Percentiles rank a stretch among this genome's conserved stretches.
phyloP scores from a whole-genome alignment of 2,888 invertebrate genomes.

The Iselma pallidipennis region DNA sequence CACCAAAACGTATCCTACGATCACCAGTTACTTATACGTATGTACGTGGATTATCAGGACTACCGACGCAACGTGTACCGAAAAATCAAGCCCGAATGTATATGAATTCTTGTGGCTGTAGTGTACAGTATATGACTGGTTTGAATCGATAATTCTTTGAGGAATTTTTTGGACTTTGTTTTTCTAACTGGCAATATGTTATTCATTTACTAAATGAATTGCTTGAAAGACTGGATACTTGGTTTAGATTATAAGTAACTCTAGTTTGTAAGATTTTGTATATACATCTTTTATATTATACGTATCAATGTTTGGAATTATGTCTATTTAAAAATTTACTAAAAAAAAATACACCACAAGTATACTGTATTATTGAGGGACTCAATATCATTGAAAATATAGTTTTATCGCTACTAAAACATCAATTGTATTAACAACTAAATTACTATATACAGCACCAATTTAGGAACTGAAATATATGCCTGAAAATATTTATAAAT shows the following conservation, averaged over 20 bases:
- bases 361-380: conserved; percentile 32
- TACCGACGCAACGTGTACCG: conserved; percentile 81
- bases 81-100: conserved; percentile 53
- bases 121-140: conserved; percentile 48
- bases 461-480: conserved; percentile 13
- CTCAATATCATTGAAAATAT: conserved; percentile 17
- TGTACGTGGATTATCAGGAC: conserved; percentile 77
- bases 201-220: conserved; percentile 9
- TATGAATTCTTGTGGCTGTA: conserved; percentile 47
- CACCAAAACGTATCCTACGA: conserved; percentile 76
- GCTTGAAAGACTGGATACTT: conserved; percentile 18
- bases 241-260: conserved; percentile 7
- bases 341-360: conserved; percentile 16
- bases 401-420: neutral
- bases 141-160: conserved; percentile 45
- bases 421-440: too few relatives aligned
- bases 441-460: conserved; percentile 24
- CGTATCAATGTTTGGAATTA: conserved; percentile 12
- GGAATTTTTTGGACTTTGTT: neutral
- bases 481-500: conserved; percentile 6
- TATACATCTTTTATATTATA: conserved; percentile 28
- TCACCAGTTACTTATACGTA: conserved; percentile 81
- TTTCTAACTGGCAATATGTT: conserved; percentile 18
- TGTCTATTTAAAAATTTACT: conserved; percentile 4
- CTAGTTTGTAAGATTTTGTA: conserved; percentile 22